Evolutionary conservation across 2,888 invertebrate genomes (phyloP), one percentile per base, ranked within the genome.

Genomic region (Callinectes sapidus): DNA sequence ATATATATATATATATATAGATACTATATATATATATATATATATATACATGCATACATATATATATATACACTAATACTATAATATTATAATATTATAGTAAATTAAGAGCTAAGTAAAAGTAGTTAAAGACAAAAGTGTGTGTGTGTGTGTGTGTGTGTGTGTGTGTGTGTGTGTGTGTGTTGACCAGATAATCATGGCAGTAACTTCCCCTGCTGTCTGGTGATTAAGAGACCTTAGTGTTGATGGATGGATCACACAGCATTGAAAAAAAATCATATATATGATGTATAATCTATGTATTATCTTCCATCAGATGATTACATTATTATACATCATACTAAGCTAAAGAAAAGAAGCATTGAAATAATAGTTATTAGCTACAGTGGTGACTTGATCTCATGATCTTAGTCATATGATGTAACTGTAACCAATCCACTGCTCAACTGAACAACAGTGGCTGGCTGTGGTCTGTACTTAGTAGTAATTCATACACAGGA

Each of bases 401-500:
- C 35, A 35, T 81, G 81, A 81, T 81, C 81, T 35, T 35, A 35
- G 81, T 81, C 81, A 71, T 23, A 16, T 16, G 32, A 14, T 81
- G 32, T 35, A 81, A 35, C 81, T 81, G 81, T 81, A 81, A 81
- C 35, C 81, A 81, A 13, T 81, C 81, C 81, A 81, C 81, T 81
- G 81, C 81, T 81, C 81, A 81, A 81, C 14, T 35, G 13, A 32
- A 81, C 81, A 81, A 81, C 81, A 81, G 81, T 81, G 81, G 81
- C 81, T 81, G 81, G 81, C 81, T 81, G 81, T 81, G 81, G 81
- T 81, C 81, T 81, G 81, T 81, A 81, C 81, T 81, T 81, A 81
- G 35, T 81, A 71, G n/a, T 71, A 71, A 32, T 81, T 35, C 81
- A 81, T 35, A 81, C 35, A 35, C 28, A 71, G 13, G 71, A 71